Evolutionary conservation across 2,113 vertebrate genomes (phyloP).

Genomic region (Entomyzon cyanotis): DNA sequence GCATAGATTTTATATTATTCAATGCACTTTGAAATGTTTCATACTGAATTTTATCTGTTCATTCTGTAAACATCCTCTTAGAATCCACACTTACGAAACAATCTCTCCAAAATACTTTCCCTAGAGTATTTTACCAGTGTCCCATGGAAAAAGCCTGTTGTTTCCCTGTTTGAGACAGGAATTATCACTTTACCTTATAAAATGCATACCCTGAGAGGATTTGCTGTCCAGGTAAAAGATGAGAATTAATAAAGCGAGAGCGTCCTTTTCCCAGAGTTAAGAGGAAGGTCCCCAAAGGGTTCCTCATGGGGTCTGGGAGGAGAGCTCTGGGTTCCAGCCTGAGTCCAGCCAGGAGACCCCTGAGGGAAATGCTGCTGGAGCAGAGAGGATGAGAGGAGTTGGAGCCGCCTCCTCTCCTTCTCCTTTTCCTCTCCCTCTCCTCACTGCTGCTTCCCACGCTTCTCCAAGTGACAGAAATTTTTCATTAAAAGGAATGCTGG

Average conservation of each 20-base stretch:
- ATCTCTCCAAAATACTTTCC: neutral
- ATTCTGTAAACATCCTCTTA: neutral
- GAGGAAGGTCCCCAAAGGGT: neutral
- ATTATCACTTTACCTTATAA: neutral
- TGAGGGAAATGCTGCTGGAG: rapidly evolving
- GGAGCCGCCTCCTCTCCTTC: neutral
- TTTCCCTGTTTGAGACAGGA: neutral
- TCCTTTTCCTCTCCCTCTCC: neutral
- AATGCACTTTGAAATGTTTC: neutral
- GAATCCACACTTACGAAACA: neutral
- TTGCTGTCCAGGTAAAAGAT: neutral
- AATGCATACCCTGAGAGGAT: neutral
- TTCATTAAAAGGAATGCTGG: neutral
- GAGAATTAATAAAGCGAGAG: neutral
- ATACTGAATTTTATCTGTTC: neutral
- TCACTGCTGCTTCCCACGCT: neutral
- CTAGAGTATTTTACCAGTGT: neutral
- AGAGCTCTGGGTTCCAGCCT: neutral
- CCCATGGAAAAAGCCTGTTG: neutral
- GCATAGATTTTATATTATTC: neutral
- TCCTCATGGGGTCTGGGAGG: rapidly evolving
- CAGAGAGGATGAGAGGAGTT: rapidly evolving
- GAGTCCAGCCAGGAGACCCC: neutral
- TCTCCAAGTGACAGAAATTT: neutral
- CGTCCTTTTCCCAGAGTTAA: neutral